Evolutionary conservation across 2,888 invertebrate genomes (phyloP).

Genomic region (Rhaphigaster nebulosa): DNA sequence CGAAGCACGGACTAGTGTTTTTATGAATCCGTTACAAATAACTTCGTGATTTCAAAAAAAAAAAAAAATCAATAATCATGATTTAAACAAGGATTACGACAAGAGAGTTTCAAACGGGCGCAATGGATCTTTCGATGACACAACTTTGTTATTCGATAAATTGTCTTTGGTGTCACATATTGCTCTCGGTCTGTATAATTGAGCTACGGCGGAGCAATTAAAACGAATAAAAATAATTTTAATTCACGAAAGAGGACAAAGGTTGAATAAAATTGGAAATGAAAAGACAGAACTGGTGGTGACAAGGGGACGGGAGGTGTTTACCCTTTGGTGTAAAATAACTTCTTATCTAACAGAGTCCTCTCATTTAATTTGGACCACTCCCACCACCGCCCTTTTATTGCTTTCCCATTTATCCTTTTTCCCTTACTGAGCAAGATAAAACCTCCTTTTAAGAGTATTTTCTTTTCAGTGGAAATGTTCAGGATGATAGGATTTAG

Average conservation of each 20-base stretch:
- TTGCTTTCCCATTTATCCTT: slow-evolving; percentile 48
- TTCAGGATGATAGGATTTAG: neutral
- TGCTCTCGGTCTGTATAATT: neutral
- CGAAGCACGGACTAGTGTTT: too few species aligned
- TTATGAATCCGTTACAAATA: too few species aligned
- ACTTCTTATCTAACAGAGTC: slow-evolving; percentile 9
- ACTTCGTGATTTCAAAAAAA: too few species aligned
- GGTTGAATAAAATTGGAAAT: slow-evolving; percentile 6
- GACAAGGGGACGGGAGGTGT: neutral
- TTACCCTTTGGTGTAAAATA: slow-evolving; percentile 33
- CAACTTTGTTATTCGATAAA: too few species aligned
- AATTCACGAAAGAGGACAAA: neutral
- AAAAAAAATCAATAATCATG: too few species aligned
- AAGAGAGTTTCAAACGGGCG: too few species aligned
- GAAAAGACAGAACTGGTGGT: neutral
- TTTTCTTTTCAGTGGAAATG: slow-evolving; percentile 17
- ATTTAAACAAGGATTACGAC: too few species aligned
- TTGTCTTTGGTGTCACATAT: too few species aligned
- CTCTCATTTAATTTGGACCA: slow-evolving; percentile 18
- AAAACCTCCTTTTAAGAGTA: neutral
- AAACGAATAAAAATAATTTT: neutral
- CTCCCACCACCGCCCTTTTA: neutral
- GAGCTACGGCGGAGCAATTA: neutral
- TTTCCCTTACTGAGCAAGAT: neutral
- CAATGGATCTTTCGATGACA: too few species aligned